Percentiles rank a stretch among this genome's conserved stretches.
Conservation (phyloP, 1,140 invertebrate species). For the Spodoptera litura region DNA sequence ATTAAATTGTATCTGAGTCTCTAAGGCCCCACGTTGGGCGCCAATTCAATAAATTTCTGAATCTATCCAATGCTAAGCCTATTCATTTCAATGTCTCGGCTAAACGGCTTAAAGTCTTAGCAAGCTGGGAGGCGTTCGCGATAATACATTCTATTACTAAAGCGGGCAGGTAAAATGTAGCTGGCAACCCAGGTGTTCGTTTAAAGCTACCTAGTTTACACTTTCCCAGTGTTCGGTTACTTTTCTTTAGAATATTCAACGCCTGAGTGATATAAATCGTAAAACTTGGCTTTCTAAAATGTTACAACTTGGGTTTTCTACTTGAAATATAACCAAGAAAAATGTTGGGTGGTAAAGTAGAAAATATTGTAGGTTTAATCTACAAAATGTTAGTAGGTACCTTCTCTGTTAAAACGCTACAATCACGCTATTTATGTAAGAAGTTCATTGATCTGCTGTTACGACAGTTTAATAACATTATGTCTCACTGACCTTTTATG, state of each 20-base stretch:
- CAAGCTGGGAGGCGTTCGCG: background rate
- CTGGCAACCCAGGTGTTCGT: background rate
- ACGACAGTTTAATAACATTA: too few species aligned
- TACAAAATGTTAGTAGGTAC: background rate
- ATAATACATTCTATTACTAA: conserved; percentile 25
- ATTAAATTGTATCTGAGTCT: background rate
- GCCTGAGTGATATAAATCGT: conserved; percentile 34
- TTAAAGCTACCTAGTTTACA: conserved; percentile 12
- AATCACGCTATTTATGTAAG: background rate
- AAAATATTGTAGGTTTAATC: background rate
- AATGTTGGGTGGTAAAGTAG: background rate
- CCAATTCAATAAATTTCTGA: conserved; percentile 27
- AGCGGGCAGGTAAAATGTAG: conserved; percentile 5
- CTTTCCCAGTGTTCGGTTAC: background rate
- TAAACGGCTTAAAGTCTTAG: conserved; percentile 43
- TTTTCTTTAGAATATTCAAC: conserved; percentile 32
- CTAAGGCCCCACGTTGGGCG: conserved; percentile 20
- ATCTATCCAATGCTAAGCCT: conserved; percentile 28
- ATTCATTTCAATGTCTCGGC: conserved; percentile 38
- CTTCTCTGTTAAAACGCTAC: too few species aligned
- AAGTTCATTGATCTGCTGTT: too few species aligned
- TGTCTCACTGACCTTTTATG: too few species aligned
- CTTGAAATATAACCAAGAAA: conserved; percentile 6
- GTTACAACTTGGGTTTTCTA: conserved; percentile 18
- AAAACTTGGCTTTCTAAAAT: conserved; percentile 34